Evolutionary conservation across 2,797 vertebrate species (phyloP).

Genomic region (Champsocephalus gunnari): DNA sequence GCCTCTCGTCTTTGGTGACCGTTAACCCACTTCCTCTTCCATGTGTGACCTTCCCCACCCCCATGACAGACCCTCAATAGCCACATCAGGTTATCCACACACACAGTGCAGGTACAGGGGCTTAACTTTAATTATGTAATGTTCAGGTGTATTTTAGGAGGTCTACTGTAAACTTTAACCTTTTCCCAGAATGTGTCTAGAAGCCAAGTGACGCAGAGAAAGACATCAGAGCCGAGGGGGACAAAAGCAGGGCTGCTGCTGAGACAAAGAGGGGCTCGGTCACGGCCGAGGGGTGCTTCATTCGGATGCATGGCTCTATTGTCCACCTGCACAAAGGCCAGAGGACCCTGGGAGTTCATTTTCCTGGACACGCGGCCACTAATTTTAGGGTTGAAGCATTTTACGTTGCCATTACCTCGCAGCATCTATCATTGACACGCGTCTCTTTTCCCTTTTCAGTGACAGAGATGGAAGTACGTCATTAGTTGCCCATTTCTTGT

Average conservation of each 20-base stretch:
- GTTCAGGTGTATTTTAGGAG: conserved; percentile 6
- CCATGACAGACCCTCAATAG: conserved; percentile 44
- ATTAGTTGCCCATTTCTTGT: conserved; percentile 26
- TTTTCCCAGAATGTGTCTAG: conserved; percentile 50
- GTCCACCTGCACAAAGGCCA: conserved; percentile 83
- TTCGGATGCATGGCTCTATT: conserved; percentile 80
- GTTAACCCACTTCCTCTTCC: conserved; percentile 80
- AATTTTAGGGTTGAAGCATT: conserved; percentile 73
- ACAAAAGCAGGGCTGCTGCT: conserved; percentile 67
- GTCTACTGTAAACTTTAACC: conserved; percentile 53
- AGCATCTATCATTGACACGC: conserved; percentile 63
- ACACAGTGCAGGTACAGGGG: conserved; percentile 1
- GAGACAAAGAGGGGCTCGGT: conserved; percentile 78
- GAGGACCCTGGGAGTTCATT: conserved; percentile 79
- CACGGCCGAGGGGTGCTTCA: conserved; percentile 75
- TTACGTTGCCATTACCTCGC: conserved; percentile 58
- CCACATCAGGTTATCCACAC: conserved; percentile 47
- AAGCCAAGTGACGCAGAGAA: conserved; percentile 63
- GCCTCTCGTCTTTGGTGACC: conserved; percentile 60
- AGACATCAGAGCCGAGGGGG: conserved; percentile 74
- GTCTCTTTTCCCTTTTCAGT: conserved; percentile 27
- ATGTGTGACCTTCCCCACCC: conserved; percentile 69
- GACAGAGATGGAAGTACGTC: conserved; percentile 32
- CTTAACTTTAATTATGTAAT: conserved; percentile 10
- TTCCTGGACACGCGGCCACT: conserved; percentile 77